These are phyloP conservation scores for Osmoderma eremita DNA, from an alignment of 2,888 invertebrate species.

Conservation along the genomic window DNA sequence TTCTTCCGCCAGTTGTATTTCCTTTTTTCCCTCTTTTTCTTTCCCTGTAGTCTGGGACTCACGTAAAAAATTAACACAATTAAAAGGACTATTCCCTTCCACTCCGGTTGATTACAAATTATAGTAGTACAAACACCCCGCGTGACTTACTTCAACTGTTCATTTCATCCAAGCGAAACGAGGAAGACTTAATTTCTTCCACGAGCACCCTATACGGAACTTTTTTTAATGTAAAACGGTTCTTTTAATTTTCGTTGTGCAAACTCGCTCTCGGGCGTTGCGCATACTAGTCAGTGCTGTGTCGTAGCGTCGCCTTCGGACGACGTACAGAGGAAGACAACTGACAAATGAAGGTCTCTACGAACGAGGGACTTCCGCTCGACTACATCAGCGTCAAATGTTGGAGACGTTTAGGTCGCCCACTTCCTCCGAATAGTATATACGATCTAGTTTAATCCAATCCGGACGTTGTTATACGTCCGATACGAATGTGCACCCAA, in stretches of 20 bases:
- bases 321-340: not conserved
- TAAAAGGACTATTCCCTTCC: conserved; percentile 47
- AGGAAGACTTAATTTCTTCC: conserved; percentile 28
- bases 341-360: conserved; percentile 26
- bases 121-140: conserved; percentile 45
- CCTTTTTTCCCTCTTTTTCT: not conserved
- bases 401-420: too few relatives aligned
- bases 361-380: conserved; percentile 15
- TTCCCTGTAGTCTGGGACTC: conserved; percentile 28
- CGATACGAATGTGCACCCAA: too few relatives aligned
- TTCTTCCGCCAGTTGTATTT: not conserved
- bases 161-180: not conserved
- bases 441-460: too few relatives aligned
- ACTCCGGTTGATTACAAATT: conserved; percentile 47
- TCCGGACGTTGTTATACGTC: too few relatives aligned
- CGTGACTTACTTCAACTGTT: conserved; percentile 13
- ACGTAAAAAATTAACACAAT: conserved; percentile 48
- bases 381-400: not conserved
- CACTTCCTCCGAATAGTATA: too few relatives aligned
- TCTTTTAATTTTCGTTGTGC: conserved; percentile 34
- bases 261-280: too few relatives aligned
- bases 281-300: too few relatives aligned
- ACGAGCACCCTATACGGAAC: conserved; percentile 1
- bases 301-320: not conserved
- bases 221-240: conserved; percentile 32